These are phyloP conservation scores for Anolis apletophallus DNA, from an alignment of 2,797 vertebrate species.

Conservation along the genomic window DNA sequence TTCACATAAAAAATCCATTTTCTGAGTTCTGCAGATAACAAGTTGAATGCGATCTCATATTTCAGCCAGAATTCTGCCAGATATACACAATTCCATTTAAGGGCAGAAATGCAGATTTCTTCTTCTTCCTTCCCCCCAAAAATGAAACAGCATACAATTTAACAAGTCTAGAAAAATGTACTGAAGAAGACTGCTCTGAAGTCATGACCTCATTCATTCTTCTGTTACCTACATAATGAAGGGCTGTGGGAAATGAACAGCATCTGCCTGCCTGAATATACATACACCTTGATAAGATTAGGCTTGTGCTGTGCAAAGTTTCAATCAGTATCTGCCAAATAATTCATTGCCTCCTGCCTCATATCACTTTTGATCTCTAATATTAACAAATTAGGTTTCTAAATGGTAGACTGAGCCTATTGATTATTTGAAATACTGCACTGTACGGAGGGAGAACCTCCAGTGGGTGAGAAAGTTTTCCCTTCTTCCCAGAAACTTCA, in stretches of 20 bases:
- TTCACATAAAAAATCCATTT: constrained; percentile 8
- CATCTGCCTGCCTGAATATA: neutral
- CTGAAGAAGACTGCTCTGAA: neutral
- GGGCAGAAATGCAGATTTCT: neutral
- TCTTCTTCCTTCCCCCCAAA: neutral
- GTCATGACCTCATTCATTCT: neutral
- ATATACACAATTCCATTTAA: neutral
- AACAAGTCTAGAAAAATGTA: neutral
- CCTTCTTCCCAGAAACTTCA: neutral
- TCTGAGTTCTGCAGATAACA: neutral
- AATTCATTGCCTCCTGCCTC: neutral
- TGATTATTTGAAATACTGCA: neutral
- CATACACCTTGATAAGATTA: neutral
- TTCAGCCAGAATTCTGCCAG: neutral
- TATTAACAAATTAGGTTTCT: constrained; percentile 4
- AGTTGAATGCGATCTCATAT: neutral
- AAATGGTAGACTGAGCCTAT: neutral
- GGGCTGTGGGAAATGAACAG: neutral
- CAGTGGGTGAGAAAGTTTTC: neutral
- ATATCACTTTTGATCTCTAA: neutral
- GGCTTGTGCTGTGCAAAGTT: neutral
- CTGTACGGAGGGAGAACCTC: neutral
- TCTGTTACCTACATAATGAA: neutral
- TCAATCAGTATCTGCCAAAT: neutral
- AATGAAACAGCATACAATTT: neutral